Percentiles rank a stretch among this genome's conserved stretches.
These are phyloP conservation scores for Falco biarmicus DNA, from an alignment of 2,797 vertebrate species.

Conservation along the genomic window DNA sequence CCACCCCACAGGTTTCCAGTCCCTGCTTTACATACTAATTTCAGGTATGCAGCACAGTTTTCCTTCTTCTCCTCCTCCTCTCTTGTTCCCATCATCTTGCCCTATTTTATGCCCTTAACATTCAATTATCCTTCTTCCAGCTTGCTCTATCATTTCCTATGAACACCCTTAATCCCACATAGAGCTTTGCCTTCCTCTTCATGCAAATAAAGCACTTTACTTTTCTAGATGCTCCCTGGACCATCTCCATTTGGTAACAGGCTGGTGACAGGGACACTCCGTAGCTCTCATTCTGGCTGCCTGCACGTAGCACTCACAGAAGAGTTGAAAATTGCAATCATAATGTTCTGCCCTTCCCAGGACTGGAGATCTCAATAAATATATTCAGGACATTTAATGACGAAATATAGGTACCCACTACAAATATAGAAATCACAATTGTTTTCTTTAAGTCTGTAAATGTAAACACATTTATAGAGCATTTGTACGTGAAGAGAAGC, in stretches of 20 bases:
- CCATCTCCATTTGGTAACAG: background rate
- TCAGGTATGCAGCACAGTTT: background rate
- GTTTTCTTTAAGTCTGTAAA: background rate
- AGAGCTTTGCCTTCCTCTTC: background rate
- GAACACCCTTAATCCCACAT: background rate
- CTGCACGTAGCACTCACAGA: accelerated
- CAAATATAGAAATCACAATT: background rate
- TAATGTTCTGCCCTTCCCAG: background rate
- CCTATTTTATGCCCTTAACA: background rate
- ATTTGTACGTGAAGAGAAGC: background rate
- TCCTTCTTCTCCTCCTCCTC: background rate
- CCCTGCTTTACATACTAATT: background rate
- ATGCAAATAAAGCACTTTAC: background rate
- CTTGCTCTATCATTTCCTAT: background rate
- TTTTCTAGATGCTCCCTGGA: background rate
- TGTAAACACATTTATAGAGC: background rate
- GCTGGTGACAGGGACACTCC: background rate
- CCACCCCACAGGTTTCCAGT: background rate
- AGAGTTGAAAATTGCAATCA: background rate
- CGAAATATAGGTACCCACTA: background rate
- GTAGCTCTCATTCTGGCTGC: background rate
- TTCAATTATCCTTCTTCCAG: background rate
- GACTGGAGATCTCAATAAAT: background rate
- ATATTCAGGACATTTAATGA: background rate
- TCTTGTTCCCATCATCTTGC: background rate